phyloP scores from a whole-genome alignment of 64 coral and sea anemone genomes.

The Dendronephthya gigantea region DNA sequence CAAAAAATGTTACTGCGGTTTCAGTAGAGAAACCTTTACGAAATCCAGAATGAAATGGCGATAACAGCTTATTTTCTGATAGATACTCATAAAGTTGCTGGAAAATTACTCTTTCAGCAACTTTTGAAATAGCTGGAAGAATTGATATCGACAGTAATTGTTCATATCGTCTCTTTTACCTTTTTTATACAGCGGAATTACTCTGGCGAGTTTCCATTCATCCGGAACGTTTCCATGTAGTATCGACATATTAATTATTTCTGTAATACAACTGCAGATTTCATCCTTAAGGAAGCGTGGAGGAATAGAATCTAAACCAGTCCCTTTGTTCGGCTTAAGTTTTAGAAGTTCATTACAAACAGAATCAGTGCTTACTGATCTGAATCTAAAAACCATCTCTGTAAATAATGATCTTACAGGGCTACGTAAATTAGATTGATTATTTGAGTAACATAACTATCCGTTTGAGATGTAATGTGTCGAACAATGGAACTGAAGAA shows the following conservation, averaged over 20 bases:
- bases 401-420: too few species aligned
- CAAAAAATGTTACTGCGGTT: background rate
- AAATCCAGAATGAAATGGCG: background rate
- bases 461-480: too few species aligned
- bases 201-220: background rate
- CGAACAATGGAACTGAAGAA: too few species aligned
- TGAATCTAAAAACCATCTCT: too few species aligned
- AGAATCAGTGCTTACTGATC: too few species aligned
- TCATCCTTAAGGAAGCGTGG: constrained; percentile 1
- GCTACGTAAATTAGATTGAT: too few species aligned
- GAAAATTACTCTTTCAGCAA: background rate
- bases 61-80: background rate
- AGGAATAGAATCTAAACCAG: background rate
- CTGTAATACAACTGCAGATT: too few species aligned
- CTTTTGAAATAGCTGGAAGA: background rate
- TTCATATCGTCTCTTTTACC: background rate
- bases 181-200: background rate
- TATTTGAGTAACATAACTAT: too few species aligned
- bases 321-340: background rate
- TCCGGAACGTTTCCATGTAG: background rate
- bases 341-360: background rate
- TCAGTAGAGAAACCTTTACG: background rate
- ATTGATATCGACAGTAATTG: background rate
- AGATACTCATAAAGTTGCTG: background rate
- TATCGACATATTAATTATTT: background rate